A percentile compares a stretch with the other conserved stretches of the same genome.
These are phyloP conservation scores for Araneus ventricosus DNA, from an alignment of 1,140 invertebrate genomes.

Conservation along the genomic window DNA sequence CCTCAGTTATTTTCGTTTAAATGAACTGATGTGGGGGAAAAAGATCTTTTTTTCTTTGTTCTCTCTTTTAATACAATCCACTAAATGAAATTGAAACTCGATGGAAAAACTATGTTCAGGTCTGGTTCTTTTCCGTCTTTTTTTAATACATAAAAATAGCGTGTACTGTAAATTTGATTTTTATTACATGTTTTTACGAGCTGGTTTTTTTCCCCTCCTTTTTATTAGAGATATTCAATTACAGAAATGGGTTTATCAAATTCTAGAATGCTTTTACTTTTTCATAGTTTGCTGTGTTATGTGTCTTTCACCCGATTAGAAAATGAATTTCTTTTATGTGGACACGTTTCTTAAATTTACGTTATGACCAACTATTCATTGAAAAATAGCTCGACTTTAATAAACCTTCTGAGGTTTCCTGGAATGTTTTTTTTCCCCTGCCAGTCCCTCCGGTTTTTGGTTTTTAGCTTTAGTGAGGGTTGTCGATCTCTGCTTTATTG, in stretches of 20 bases:
- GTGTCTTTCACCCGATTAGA: conserved; percentile 61
- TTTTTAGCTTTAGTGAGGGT: neutral
- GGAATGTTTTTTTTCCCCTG: neutral
- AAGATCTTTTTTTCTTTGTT: conserved; percentile 54
- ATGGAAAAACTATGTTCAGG: conserved; percentile 71
- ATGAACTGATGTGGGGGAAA: neutral
- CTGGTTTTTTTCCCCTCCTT: conserved; percentile 17
- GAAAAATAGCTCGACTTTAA: conserved; percentile 68
- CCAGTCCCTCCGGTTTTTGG: neutral
- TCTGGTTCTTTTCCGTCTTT: conserved; percentile 35
- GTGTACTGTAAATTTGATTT: conserved; percentile 75
- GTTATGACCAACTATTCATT: conserved; percentile 61
- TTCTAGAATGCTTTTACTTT: conserved; percentile 63
- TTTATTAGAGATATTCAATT: conserved; percentile 73
- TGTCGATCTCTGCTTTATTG: neutral
- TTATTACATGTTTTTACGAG: conserved; percentile 72
- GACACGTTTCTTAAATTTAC: conserved; percentile 71
- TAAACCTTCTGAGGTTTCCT: neutral
- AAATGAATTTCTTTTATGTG: conserved; percentile 56
- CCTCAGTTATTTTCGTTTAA: conserved; percentile 46
- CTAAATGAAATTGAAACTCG: conserved; percentile 71
- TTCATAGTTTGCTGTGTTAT: conserved; percentile 39
- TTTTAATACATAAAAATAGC: conserved; percentile 52
- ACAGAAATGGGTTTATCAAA: conserved; percentile 73
- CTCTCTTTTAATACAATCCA: conserved; percentile 68